Percentiles rank a stretch among this genome's conserved stretches.
phyloP scores from a whole-genome alignment of 2,113 vertebrate genomes.

The Nothoprocta perdicaria region DNA sequence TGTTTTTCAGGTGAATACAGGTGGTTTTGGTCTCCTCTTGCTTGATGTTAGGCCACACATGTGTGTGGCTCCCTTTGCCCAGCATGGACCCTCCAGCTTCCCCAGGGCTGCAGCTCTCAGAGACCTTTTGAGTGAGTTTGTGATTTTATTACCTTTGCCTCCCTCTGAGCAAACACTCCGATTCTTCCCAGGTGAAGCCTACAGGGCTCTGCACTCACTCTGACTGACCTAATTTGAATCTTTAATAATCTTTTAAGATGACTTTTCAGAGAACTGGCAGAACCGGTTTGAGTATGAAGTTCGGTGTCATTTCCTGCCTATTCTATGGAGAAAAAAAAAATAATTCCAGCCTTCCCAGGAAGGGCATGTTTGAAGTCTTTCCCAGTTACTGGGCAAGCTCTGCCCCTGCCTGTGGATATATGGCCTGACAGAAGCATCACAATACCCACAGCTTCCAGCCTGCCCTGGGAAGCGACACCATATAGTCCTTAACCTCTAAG shows the following conservation, averaged over 20 bases:
- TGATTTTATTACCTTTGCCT: constrained; percentile 3
- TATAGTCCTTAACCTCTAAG: background rate
- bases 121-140: background rate
- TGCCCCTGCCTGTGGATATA: background rate
- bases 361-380: background rate
- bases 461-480: background rate
- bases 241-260: constrained; percentile 29
- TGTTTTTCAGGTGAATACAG: background rate
- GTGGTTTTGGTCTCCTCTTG: background rate
- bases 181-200: background rate
- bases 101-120: background rate
- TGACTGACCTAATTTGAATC: constrained; percentile 47
- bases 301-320: constrained; percentile 30
- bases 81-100: background rate
- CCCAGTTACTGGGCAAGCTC: background rate
- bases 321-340: background rate
- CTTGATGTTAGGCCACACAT: background rate
- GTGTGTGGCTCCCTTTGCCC: background rate
- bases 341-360: background rate
- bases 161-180: background rate
- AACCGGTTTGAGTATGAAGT: constrained; percentile 32
- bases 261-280: constrained; percentile 50
- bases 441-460: background rate
- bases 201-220: background rate
- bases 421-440: background rate